Conservation (phyloP, 2,113 vertebrate species). For the Sander vitreus region DNA sequence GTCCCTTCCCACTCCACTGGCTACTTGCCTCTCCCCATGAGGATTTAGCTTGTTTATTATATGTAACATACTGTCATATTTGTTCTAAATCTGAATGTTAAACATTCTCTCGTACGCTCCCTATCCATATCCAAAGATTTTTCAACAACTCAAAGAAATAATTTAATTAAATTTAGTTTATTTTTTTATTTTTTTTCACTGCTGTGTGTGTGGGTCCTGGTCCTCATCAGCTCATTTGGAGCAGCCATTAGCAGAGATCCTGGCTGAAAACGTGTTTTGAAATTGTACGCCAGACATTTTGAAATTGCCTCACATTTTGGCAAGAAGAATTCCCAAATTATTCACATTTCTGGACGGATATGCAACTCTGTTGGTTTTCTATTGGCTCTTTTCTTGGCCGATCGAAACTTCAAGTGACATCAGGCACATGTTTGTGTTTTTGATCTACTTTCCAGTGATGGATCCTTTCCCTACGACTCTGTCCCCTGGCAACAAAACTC, state of each 20-base stretch:
- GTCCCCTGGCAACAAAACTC: slow-evolving; percentile 99
- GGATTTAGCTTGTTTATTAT: slow-evolving; percentile 62
- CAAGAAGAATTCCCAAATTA: slow-evolving; percentile 41
- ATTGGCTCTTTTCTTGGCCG: slow-evolving; percentile 15
- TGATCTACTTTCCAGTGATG: slow-evolving; percentile 88
- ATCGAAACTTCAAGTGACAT: slow-evolving; percentile 49
- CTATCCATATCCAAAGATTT: slow-evolving; percentile 20
- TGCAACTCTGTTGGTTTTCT: slow-evolving; percentile 27
- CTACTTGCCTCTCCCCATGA: slow-evolving; percentile 59
- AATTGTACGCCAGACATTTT: slow-evolving; percentile 48
- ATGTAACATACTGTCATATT: slow-evolving; percentile 49
- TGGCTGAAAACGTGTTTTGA: slow-evolving; percentile 57
- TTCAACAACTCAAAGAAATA: slow-evolving; percentile 26
- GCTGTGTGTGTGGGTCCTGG: not conserved
- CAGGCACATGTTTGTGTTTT: slow-evolving; percentile 53
- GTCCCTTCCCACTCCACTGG: slow-evolving; percentile 60
- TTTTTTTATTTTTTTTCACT: not conserved
- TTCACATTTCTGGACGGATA: slow-evolving; percentile 42
- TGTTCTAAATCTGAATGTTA: slow-evolving; percentile 50
- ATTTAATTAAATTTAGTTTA: slow-evolving; percentile 4
- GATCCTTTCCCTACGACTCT: slow-evolving; percentile 98
- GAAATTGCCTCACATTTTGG: slow-evolving; percentile 52
- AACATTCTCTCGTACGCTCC: slow-evolving; percentile 38
- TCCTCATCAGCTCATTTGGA: slow-evolving; percentile 29
- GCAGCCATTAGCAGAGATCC: slow-evolving; percentile 38